A percentile compares a stretch with the other conserved stretches of the same genome.
phyloP scores from a whole-genome alignment of 2,888 invertebrate species.

The Mesochorus sp. region DNA sequence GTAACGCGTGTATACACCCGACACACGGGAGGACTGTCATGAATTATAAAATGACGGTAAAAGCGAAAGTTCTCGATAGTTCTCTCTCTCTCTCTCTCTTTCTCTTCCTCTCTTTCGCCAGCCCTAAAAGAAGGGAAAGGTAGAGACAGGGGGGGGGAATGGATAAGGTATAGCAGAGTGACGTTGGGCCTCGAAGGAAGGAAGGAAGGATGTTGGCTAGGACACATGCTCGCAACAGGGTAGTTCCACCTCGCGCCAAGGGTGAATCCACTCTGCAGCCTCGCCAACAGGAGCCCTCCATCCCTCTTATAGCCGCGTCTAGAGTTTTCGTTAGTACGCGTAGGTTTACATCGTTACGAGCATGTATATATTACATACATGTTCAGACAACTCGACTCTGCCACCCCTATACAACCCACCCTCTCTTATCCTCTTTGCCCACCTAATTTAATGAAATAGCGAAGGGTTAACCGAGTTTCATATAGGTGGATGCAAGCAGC shows the following conservation, averaged over 20 bases:
- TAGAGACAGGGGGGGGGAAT: constrained; percentile 36
- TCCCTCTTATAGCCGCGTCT: constrained; percentile 33
- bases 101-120: too few relatives aligned
- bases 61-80: constrained; percentile 79
- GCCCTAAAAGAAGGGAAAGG: constrained; percentile 31
- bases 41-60: constrained; percentile 82
- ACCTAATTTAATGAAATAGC: constrained; percentile 81
- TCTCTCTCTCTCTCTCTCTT: too few relatives aligned
- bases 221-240: constrained; percentile 34
- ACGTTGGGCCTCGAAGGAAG: constrained; percentile 44
- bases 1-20: constrained; percentile 69
- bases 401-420: constrained; percentile 17
- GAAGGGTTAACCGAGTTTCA: constrained; percentile 77
- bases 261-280: constrained; percentile 66
- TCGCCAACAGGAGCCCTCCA: constrained; percentile 48
- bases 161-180: constrained; percentile 60
- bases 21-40: constrained; percentile 77
- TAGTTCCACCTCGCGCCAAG: constrained; percentile 51
- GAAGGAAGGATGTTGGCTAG: constrained; percentile 50
- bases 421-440: constrained; percentile 35
- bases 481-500: constrained; percentile 70
- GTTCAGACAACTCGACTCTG: background rate
- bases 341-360: constrained; percentile 22
- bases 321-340: constrained; percentile 36
- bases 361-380: background rate